Base-by-base conservation (phyloP, 2,888 invertebrate genomes). In the Lithophane ornitopus region DNA sequence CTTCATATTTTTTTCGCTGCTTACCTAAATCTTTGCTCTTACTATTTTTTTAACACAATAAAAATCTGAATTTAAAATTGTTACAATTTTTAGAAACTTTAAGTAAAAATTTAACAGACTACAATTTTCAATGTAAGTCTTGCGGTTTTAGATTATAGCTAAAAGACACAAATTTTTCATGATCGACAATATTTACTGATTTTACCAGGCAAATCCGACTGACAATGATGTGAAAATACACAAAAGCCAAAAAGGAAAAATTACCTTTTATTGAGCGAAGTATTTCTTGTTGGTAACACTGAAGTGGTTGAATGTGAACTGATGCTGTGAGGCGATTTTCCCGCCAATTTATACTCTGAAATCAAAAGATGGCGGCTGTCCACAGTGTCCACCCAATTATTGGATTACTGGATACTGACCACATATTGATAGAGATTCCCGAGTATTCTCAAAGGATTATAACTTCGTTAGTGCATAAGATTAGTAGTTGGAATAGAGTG, bases 331-430 rank as follows among this genome's bases (percentile, higher is more conserved):
- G 68, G 80, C 56, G 61, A 86, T 86, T 89, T 91, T 89, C 93
- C 85, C 90, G 89, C 89, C 91, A 85, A 92, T 96, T 94, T 96
- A 96, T 96, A 96, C 90, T 75, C 68, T 56, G 88, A 88, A 89
- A 89, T 76, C 81, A 85, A 89, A 90, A 89, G 86, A 91, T 91
- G 90, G 88, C 87, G 85, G 78, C 87, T 85, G 87, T 85, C 89
- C 90, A 87, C 86, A 77, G 87, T 85, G 87, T 85, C 89, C 90
- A 87, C 86, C 91, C 94, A 94, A 95, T 96, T 96, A 96, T 92
- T 92, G 95, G 95, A 96, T 96, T 95, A 95, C 83, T 91, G 93
- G 91, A 92, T 89, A 84, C 88, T 93, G 92, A 94, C 95, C 96
- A 89, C 95, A 94, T 94, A 93, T 95, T 95, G 93, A 91, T 91